These are phyloP conservation scores for Lagria hirta DNA, from an alignment of 2,888 invertebrate species.

Conservation along the genomic window DNA sequence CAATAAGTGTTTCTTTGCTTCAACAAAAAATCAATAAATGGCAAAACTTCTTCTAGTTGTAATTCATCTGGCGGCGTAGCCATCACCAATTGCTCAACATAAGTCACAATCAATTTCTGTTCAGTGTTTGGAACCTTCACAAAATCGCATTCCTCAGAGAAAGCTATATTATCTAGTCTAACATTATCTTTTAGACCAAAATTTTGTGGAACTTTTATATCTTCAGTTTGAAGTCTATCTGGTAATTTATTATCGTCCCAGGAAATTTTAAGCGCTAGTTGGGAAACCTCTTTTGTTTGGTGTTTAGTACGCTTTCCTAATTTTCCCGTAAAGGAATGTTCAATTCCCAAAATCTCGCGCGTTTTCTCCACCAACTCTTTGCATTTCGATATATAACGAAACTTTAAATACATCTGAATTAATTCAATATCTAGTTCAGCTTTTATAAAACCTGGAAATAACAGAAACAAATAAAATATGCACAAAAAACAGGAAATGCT, in stretches of 20 bases:
- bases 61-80: constrained; percentile 73
- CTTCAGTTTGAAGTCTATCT: constrained; percentile 55
- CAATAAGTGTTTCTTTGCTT: constrained; percentile 74
- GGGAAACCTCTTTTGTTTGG: constrained; percentile 80
- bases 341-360: constrained; percentile 64
- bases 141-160: constrained; percentile 59
- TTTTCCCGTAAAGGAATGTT: constrained; percentile 71
- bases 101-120: constrained; percentile 76
- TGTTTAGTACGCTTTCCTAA: constrained; percentile 89
- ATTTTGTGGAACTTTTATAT: constrained; percentile 65
- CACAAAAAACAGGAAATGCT: not conserved
- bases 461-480: not conserved
- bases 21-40: constrained; percentile 71
- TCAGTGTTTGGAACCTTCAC: constrained; percentile 65
- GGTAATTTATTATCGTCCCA: constrained; percentile 53
- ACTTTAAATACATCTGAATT: constrained; percentile 70
- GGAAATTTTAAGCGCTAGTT: constrained; percentile 72
- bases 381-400: constrained; percentile 71
- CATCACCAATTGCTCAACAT: constrained; percentile 61
- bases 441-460: constrained; percentile 43
- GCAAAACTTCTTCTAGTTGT: constrained; percentile 77
- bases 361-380: constrained; percentile 68
- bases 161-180: constrained; percentile 76
- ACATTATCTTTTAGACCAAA: constrained; percentile 83
- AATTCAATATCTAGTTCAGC: constrained; percentile 60